Evolutionary conservation across 2,113 vertebrate genomes (phyloP), one percentile per base, ranked within the genome.

Genomic region (Colius striatus): DNA sequence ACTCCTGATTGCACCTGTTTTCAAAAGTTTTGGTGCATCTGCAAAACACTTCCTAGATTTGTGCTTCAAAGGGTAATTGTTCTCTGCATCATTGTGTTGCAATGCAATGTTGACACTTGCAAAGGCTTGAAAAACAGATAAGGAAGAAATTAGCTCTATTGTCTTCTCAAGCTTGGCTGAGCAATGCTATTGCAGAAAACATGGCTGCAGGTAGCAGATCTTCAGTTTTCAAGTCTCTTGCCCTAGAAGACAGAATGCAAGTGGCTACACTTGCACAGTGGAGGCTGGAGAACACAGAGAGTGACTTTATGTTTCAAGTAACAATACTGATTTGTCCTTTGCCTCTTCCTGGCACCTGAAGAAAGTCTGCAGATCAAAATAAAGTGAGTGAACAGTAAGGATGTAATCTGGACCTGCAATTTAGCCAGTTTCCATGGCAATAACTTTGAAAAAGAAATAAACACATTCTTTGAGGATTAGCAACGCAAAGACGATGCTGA

Each of bases 381-480:
- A 75, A 89, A 89, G 77, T 54, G 61, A 91, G n/a, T 55, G 48
- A 84, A 67, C 22, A 72, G 48, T 62, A 63, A 86, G 94, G 70
- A 92, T 43, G 73, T 71, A 87, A 89, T 75, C 54, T 62, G 80
- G 91, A 90, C 75, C 80, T 77, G 72, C 60, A 78, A 71, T 92
- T 78, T 63, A 84, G 34, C 73, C 70, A 61, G 92, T 92, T 95
- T 47, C 89, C 53, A 87, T 78, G 61, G 61, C 34, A 94, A 91
- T 91, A 89, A 80, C 65, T 71, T 23, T 11, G 66, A 78, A 92
- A 80, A 92, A 74, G n/a, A 84, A 90, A 58, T 19, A 74, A 84
- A 62, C 3, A 81, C 43, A 78, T 75, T 91, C 65, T 89, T 91
- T 48, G 50, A 82, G 32, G 57, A 87, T 87, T 78, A 78, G 81